Base-by-base conservation (phyloP, 2,113 vertebrate genomes). In the Dipodomys merriami region DNA sequence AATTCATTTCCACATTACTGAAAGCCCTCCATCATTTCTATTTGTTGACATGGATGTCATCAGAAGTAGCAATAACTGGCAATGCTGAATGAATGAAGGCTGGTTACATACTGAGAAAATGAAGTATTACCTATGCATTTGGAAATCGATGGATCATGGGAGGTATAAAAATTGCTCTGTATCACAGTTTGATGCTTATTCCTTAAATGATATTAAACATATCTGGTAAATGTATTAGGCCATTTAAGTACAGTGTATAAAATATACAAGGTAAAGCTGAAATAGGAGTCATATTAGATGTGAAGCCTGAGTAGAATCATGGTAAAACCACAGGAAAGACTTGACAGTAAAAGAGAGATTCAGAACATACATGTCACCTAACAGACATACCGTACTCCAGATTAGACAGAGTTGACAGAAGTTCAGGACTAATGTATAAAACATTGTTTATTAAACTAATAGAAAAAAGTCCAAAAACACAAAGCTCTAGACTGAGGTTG, bases 161-260 rank as follows among this genome's bases (percentile, higher is more conserved):
- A 49, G 0, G 11, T 86, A 39, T 18, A 30, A 29, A 82, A 78
- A 83, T 46, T 83, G 60, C 1, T 81, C 30, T 60, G n/a, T 15
- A 7, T 10, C 15, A 72, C 23, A 53, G 13, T 44, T 89, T 53
- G 27, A 33, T 76, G 9, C 19, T 33, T 60, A 44, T 77, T 84
- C 67, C 35, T 86, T 72, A 23, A 30, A 79, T 46, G 84, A 79
- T 86, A 93, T 74, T 30, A 80, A 53, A 83, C 5, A 25, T 81
- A 23, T 39, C 53, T 11, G 33, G 84, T 7, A 86, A 91, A 76
- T 92, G 23, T 64, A 77, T 77, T 2, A 83, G 49, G 6, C 2
- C 30, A 80, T 78, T 84, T 53, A 81, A 69, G 2, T 9, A 62
- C 16, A 49, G 2, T 49, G 7, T 77, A 65, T 85, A 73, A 90